Percentiles rank a stretch among this genome's conserved stretches.
Evolutionary conservation across 2,113 vertebrate species (phyloP).

Genomic region (Dryoscopus gambensis): DNA sequence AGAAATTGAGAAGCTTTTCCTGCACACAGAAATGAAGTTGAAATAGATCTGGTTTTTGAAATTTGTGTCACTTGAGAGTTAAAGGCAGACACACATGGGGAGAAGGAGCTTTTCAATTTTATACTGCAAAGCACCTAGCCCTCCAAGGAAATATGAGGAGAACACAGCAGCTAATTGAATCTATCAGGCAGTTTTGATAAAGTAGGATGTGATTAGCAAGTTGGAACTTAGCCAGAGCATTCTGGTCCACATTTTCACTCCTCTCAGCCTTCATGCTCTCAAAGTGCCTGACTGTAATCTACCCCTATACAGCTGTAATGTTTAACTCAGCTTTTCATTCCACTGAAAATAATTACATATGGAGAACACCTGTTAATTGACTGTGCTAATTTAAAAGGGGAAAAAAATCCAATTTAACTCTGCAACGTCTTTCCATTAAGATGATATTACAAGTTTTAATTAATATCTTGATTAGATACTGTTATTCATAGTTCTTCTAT

Average conservation of each 20-base stretch:
- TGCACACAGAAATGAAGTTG: not conserved
- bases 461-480: slow-evolving; percentile 52
- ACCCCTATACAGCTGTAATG: not conserved
- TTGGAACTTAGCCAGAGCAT: slow-evolving; percentile 17
- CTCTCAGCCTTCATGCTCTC: not conserved
- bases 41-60: not conserved
- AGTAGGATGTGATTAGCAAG: slow-evolving; percentile 1
- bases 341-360: slow-evolving; percentile 46
- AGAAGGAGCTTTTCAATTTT: not conserved
- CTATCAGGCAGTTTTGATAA: not conserved
- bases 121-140: not conserved
- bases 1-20: not conserved
- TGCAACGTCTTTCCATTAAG: slow-evolving; percentile 2
- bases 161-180: slow-evolving; percentile 7
- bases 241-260: not conserved
- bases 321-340: not conserved
- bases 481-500: slow-evolving; percentile 6
- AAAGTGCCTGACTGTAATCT: not conserved
- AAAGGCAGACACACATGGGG: not conserved
- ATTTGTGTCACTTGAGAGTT: not conserved
- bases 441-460: slow-evolving; percentile 56
- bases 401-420: slow-evolving; percentile 26
- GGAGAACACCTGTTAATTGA: slow-evolving; percentile 44
- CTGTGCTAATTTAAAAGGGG: slow-evolving; percentile 48
- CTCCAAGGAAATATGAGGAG: slow-evolving; percentile 1